Evolutionary conservation across 2,888 invertebrate species (phyloP).

Genomic region (Caenorhabditis afra): DNA sequence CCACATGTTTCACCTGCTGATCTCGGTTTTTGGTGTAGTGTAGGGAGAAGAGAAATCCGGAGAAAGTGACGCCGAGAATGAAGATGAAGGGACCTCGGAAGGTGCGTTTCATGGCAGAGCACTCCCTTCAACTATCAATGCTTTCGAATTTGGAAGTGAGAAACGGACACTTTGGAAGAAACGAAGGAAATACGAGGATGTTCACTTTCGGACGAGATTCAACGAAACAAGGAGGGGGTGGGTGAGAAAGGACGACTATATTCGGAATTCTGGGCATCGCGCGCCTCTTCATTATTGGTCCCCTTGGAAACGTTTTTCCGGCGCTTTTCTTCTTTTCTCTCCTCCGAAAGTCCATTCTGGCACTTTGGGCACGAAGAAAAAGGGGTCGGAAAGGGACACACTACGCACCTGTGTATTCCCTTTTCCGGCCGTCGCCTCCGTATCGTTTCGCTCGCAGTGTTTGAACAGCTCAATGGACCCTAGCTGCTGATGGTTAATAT

Average conservation of each 20-base stretch:
- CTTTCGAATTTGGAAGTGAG: no score
- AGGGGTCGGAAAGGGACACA: no score
- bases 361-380: no score
- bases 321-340: no score
- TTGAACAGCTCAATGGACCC: background rate
- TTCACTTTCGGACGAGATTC: no score
- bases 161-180: background rate
- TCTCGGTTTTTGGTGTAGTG: constrained; percentile 25
- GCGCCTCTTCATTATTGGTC: no score
- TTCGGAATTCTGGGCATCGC: no score
- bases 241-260: no score
- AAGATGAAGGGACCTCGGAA: constrained; percentile 30
- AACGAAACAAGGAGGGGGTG: no score
- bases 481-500: background rate
- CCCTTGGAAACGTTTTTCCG: no score
- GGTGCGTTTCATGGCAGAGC: constrained; percentile 19
- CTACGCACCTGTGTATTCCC: background rate
- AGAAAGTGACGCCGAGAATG: constrained; percentile 45
- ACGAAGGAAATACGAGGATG: background rate
- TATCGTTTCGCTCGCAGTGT: background rate
- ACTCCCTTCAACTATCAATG: background rate
- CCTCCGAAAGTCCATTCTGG: no score
- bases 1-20: no score
- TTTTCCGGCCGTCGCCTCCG: background rate
- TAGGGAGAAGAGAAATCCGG: constrained; percentile 36